phyloP scores from a whole-genome alignment of 2,888 invertebrate species.

The Venusia cambrica region DNA sequence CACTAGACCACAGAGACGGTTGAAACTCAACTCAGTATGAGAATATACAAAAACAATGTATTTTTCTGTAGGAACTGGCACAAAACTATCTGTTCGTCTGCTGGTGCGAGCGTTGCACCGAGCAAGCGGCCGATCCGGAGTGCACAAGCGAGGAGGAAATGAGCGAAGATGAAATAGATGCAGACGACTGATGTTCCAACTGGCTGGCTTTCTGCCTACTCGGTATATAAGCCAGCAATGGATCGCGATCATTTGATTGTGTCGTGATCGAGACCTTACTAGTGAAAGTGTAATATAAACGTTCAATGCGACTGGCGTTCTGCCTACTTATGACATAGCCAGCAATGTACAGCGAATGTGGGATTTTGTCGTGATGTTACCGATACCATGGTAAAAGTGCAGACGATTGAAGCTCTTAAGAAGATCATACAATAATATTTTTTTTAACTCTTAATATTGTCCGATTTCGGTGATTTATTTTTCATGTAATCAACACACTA shows the following conservation, averaged over 20 bases:
- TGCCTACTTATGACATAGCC: constrained; percentile 66
- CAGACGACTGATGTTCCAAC: constrained; percentile 77
- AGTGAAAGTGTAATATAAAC: no score
- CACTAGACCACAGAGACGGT: no score
- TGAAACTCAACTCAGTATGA: no score
- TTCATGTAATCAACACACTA: no score
- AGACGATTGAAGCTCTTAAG: constrained; percentile 4
- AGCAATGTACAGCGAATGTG: constrained; percentile 18
- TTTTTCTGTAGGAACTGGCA: constrained; percentile 71
- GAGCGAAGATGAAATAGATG: constrained; percentile 73
- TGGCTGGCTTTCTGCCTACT: constrained; percentile 71
- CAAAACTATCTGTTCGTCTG: constrained; percentile 92
- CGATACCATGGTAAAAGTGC: not conserved
- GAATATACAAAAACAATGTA: no score
- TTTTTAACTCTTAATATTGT: no score
- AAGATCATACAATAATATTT: no score
- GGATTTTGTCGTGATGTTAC: constrained; percentile 13
- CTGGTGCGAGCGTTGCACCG: constrained; percentile 88
- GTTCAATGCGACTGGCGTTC: constrained; percentile 71
- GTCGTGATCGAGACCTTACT: no score
- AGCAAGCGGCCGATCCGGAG: constrained; percentile 88
- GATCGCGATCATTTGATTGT: constrained; percentile 10
- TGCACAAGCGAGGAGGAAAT: constrained; percentile 92
- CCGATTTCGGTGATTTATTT: no score
- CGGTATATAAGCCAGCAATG: constrained; percentile 51